Percentiles rank a stretch among this genome's conserved stretches.
phyloP scores from a whole-genome alignment of 2,113 vertebrate genomes.

The Panthera leo region DNA sequence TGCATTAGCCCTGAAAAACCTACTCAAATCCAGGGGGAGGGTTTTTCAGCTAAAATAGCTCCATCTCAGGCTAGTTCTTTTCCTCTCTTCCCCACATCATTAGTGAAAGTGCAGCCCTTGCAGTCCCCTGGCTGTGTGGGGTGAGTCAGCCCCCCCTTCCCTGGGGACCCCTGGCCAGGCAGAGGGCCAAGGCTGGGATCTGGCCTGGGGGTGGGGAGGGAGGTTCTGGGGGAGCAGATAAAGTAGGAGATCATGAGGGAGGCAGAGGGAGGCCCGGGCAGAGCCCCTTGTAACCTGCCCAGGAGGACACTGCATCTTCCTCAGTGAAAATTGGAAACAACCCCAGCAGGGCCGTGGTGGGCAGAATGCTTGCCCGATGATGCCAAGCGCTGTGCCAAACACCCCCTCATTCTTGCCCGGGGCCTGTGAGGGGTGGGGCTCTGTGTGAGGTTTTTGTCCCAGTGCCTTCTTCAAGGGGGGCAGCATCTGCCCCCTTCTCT shows the following conservation, averaged over 20 bases:
- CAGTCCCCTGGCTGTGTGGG: neutral
- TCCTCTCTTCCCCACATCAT: neutral
- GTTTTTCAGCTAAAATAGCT: slow-evolving; percentile 48
- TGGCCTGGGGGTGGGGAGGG: neutral
- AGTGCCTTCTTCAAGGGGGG: neutral
- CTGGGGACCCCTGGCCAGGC: neutral
- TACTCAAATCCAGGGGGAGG: neutral
- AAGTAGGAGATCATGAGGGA: neutral
- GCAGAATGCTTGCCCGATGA: neutral
- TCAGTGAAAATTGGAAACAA: neutral
- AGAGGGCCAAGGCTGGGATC: neutral
- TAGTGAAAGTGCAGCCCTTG: neutral
- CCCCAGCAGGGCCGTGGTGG: neutral
- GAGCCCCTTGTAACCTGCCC: neutral
- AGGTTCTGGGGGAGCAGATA: neutral
- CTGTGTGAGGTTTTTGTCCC: rapidly evolving
- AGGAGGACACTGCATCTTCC: neutral
- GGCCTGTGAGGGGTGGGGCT: neutral
- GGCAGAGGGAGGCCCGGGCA: no score
- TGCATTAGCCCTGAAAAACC: neutral
- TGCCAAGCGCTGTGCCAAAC: neutral
- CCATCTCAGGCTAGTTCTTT: neutral
- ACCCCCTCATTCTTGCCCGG: rapidly evolving
- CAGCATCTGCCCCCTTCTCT: neutral
- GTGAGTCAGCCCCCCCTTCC: neutral